A percentile compares a stretch with the other conserved stretches of the same genome.
These are phyloP conservation scores for Heterotilapia buettikoferi DNA, from an alignment of 2,113 vertebrate genomes.

Conservation along the genomic window DNA sequence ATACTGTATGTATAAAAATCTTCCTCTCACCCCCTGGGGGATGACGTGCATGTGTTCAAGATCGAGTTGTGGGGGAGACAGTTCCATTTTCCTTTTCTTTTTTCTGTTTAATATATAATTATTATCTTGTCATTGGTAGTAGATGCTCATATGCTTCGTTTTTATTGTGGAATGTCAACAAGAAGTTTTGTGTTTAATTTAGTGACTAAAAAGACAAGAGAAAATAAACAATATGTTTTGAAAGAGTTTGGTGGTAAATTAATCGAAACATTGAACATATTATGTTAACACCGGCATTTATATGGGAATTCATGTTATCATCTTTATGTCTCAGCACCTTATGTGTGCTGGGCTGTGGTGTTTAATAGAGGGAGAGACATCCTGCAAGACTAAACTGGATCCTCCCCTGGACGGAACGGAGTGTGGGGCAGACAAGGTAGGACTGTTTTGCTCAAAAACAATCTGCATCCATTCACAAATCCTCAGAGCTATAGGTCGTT, in stretches of 20 bases:
- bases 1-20: neutral
- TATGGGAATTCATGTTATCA: fast-evolving
- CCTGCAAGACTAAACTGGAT: slow-evolving; percentile 96
- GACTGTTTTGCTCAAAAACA: neutral
- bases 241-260: neutral
- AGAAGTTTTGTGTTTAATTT: neutral
- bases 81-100: neutral
- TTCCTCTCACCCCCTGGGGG: fast-evolving
- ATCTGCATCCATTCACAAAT: neutral
- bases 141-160: neutral
- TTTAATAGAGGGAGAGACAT: slow-evolving; percentile 87
- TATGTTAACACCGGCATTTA: neutral
- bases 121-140: neutral
- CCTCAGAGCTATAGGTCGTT: fast-evolving
- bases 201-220: neutral
- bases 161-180: neutral
- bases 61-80: fast-evolving
- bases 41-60: neutral
- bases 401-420: slow-evolving; percentile 96
- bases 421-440: slow-evolving; percentile 96
- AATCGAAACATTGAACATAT: neutral
- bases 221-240: neutral
- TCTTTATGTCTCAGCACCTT: slow-evolving; percentile 72
- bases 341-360: slow-evolving; percentile 90
- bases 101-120: neutral